Evolutionary conservation across 2,113 vertebrate species (phyloP).

Genomic region (Cygnus atratus): DNA sequence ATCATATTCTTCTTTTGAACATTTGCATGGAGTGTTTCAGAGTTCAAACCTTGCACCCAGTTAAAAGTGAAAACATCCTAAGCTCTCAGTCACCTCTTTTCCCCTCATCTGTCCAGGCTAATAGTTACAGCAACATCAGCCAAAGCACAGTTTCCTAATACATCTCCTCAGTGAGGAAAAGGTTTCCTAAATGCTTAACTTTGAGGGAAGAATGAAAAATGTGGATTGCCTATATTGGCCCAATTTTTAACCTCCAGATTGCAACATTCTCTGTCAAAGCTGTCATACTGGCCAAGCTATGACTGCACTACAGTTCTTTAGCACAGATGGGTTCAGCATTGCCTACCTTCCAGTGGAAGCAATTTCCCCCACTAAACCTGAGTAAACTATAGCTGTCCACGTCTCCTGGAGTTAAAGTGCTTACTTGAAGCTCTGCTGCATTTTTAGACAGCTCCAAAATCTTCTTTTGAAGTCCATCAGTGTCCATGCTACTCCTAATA

Average conservation of each 20-base stretch:
- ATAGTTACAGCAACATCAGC: neutral
- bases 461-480: conserved; percentile 82
- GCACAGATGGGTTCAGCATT: neutral
- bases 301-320: neutral
- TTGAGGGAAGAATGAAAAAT: neutral
- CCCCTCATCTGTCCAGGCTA: neutral
- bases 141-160: neutral
- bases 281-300: rapidly evolving
- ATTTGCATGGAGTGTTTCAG: neutral
- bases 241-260: neutral
- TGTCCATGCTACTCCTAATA: conserved; percentile 81
- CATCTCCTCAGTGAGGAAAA: neutral
- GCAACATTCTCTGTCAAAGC: neutral
- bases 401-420: neutral
- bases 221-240: neutral
- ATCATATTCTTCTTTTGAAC: neutral
- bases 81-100: neutral
- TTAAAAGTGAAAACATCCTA: neutral
- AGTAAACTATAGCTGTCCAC: neutral
- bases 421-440: conserved; percentile 84
- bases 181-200: neutral
- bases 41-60: neutral
- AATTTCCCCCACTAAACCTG: neutral
- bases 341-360: neutral
- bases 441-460: conserved; percentile 80